phyloP scores from a whole-genome alignment of 2,797 vertebrate species.

The Leuciscus waleckii region DNA sequence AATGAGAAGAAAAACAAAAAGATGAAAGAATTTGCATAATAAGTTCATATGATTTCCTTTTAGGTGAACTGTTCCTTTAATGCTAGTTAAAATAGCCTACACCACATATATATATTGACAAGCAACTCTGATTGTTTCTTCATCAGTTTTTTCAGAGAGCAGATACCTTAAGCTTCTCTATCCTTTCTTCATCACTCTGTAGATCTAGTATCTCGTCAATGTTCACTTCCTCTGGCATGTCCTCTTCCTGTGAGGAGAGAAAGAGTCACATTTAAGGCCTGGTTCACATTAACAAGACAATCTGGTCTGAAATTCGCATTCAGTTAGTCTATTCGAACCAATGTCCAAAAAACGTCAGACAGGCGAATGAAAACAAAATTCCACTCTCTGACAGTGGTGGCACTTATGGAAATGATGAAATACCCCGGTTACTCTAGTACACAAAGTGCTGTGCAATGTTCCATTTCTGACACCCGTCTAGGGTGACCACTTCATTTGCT shows the following conservation, averaged over 20 bases:
- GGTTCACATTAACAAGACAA: not conserved
- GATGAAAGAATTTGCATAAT: not conserved
- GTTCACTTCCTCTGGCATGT: conserved; percentile 86
- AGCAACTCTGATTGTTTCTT: not conserved
- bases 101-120: not conserved
- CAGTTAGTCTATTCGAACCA: not conserved
- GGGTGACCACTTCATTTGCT: not conserved
- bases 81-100: not conserved
- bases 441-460: not conserved
- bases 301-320: not conserved
- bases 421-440: not conserved
- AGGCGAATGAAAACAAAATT: not conserved
- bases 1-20: not conserved
- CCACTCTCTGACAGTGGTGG: not conserved
- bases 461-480: not conserved
- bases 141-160: not conserved
- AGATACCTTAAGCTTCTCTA: conserved; percentile 77
- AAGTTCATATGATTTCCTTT: not conserved
- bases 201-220: conserved; percentile 85
- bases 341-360: not conserved
- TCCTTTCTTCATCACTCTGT: conserved; percentile 79
- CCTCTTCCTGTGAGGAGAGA: conserved; percentile 74
- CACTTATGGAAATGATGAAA: not conserved
- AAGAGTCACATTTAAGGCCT: conserved; percentile 32
- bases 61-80: not conserved